Conservation (phyloP, 2,888 invertebrate genomes). For the Phyllotreta striolata region DNA sequence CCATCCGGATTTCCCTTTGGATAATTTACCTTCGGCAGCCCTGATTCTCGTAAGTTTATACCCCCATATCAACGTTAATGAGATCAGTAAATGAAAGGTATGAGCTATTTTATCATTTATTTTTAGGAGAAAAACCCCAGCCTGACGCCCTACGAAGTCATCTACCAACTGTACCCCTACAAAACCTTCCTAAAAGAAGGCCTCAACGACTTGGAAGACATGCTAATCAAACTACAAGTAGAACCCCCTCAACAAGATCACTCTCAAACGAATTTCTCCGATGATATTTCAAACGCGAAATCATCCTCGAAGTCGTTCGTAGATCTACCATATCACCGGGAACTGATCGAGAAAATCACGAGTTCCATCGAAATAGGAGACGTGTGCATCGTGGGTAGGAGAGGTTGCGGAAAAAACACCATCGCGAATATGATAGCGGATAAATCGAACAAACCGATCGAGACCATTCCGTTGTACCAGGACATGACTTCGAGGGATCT, state of each 20-base stretch:
- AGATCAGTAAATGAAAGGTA: neutral
- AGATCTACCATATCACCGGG: constrained; percentile 81
- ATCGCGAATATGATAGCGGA: constrained; percentile 80
- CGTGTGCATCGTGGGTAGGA: constrained; percentile 86
- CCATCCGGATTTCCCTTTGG: constrained; percentile 90
- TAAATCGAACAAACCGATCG: constrained; percentile 79
- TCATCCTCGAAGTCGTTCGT: constrained; percentile 62
- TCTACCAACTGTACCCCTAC: constrained; percentile 86
- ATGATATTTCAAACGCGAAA: constrained; percentile 24
- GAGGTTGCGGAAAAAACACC: constrained; percentile 92
- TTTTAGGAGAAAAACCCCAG: constrained; percentile 76
- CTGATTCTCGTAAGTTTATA: constrained; percentile 69
- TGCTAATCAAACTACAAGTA: constrained; percentile 72
- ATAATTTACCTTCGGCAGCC: constrained; percentile 75
- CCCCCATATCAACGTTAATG: neutral
- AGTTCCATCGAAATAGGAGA: constrained; percentile 83
- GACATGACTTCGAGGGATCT: constrained; percentile 97
- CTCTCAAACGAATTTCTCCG: constrained; percentile 13
- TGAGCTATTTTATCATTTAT: constrained; percentile 18
- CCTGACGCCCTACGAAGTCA: constrained; percentile 71
- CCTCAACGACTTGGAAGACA: constrained; percentile 73
- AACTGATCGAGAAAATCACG: constrained; percentile 77
- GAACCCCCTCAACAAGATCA: constrained; percentile 29
- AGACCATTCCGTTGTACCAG: constrained; percentile 93
- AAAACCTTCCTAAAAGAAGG: constrained; percentile 81